These are phyloP conservation scores for Microtus pennsylvanicus DNA, from an alignment of 2,113 vertebrate species.

Conservation along the genomic window DNA sequence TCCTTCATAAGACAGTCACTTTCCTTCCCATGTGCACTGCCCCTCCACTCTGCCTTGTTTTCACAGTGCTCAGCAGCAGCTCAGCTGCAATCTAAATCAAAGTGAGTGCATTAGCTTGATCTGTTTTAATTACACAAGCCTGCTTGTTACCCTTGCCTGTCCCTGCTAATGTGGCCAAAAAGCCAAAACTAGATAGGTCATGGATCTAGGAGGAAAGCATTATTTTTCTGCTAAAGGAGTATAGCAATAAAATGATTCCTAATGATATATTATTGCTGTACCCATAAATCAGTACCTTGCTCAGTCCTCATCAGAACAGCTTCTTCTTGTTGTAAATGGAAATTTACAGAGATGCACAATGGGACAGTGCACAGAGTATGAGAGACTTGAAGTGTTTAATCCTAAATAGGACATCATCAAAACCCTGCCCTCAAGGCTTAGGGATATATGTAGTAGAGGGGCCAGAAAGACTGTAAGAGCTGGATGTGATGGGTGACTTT, in stretches of 20 bases:
- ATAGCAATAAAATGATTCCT: background rate
- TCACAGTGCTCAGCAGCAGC: background rate
- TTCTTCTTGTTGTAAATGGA: background rate
- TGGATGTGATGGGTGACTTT: background rate
- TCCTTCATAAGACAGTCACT: background rate
- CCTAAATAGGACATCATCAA: background rate
- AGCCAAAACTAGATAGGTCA: background rate
- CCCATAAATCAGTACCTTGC: background rate
- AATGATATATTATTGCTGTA: background rate
- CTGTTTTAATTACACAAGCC: background rate
- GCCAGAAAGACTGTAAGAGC: background rate
- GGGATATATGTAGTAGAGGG: background rate
- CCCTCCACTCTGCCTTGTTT: background rate
- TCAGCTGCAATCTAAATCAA: background rate
- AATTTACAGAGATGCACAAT: background rate
- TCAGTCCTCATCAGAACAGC: background rate
- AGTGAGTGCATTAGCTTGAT: background rate
- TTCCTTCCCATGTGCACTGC: background rate
- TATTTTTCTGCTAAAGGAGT: background rate
- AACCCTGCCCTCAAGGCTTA: background rate
- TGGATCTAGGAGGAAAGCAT: background rate
- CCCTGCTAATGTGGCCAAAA: background rate
- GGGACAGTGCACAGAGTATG: background rate
- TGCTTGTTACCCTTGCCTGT: background rate
- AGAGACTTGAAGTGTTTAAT: background rate